Conservation (phyloP, 2,113 vertebrate genomes). For the Chionomys nivalis region DNA sequence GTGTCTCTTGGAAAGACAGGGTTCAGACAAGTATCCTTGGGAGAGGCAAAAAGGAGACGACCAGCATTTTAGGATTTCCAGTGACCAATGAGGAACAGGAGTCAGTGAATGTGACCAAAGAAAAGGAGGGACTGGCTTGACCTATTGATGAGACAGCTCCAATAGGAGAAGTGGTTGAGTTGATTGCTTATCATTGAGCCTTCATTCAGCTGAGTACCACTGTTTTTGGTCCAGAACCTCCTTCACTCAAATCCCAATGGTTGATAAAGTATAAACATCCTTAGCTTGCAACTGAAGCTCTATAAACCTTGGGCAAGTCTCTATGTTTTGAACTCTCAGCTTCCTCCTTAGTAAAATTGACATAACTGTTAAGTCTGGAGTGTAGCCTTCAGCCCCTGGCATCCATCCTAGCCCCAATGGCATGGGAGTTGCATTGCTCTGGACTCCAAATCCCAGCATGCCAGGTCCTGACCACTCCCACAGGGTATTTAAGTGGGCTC, state of each 20-base stretch:
- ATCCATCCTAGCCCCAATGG: too few species aligned
- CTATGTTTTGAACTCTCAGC: not conserved
- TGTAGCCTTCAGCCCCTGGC: too few species aligned
- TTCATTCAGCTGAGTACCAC: not conserved
- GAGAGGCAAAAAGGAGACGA: not conserved
- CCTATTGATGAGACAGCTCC: not conserved
- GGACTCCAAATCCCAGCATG: too few species aligned
- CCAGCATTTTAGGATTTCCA: not conserved
- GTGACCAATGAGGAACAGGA: too few species aligned
- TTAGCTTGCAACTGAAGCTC: not conserved
- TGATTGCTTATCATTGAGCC: not conserved
- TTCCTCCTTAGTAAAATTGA: not conserved
- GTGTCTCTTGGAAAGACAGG: not conserved
- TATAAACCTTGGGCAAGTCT: not conserved
- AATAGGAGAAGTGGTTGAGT: not conserved
- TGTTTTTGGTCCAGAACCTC: not conserved
- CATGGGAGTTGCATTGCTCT: too few species aligned
- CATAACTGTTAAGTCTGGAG: too few species aligned
- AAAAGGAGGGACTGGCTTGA: not conserved
- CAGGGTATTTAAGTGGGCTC: too few species aligned
- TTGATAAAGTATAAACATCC: not conserved
- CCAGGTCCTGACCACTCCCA: too few species aligned
- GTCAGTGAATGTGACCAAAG: not conserved
- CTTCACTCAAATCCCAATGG: not conserved
- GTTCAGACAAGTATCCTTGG: not conserved